Evolutionary conservation across 2,113 vertebrate genomes (phyloP).

Genomic region (Entomyzon cyanotis): DNA sequence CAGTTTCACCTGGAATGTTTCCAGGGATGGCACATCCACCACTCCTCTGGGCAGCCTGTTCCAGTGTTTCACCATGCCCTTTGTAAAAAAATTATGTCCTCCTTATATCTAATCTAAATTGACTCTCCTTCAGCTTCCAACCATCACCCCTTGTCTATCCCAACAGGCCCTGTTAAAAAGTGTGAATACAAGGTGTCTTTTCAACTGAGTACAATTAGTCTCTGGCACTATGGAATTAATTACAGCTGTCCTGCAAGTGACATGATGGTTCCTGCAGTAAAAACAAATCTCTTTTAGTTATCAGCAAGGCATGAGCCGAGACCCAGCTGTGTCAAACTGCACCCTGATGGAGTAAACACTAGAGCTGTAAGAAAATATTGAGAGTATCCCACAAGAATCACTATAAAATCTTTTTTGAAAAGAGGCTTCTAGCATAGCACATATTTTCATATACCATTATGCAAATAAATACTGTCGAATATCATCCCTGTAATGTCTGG

Average conservation of each 20-base stretch:
- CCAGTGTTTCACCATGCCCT: neutral
- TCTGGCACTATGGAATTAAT: neutral
- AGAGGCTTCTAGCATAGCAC: neutral
- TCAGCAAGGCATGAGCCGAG: neutral
- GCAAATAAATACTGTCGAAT: neutral
- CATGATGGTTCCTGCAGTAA: neutral
- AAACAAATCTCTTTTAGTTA: neutral
- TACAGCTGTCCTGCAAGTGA: neutral
- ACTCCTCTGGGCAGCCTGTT: neutral
- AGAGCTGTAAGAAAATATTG: neutral
- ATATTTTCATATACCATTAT: neutral
- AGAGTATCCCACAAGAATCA: neutral
- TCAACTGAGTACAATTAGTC: neutral
- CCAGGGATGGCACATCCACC: neutral
- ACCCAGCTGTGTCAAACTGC: no score
- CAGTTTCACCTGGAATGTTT: no score
- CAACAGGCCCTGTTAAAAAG: no score
- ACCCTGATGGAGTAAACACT: neutral
- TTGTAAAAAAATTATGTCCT: neutral
- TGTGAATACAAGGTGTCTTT: neutral
- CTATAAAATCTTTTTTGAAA: neutral
- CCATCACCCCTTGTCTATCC: neutral
- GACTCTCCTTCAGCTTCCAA: no score
- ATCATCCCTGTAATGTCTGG: neutral
- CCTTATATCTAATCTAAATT: neutral